Percentiles rank a stretch among this genome's conserved stretches.
Evolutionary conservation across 2,888 invertebrate genomes (phyloP).

Genomic region (Bimastos eiseni): DNA sequence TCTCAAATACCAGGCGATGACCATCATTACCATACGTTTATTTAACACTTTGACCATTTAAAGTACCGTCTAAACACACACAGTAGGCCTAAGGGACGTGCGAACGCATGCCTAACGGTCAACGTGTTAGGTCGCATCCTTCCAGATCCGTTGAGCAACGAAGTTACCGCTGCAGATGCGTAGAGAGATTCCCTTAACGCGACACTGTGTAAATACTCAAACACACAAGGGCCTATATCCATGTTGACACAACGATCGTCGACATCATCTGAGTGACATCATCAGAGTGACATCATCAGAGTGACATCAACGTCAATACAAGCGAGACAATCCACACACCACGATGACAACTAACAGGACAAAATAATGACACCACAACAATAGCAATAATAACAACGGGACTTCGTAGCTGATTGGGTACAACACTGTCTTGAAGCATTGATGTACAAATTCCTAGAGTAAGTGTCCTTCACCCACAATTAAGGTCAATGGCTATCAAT

Average conservation of each 20-base stretch:
- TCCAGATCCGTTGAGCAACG: not conserved
- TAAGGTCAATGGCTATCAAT: no score
- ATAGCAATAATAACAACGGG: not conserved
- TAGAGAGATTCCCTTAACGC: not conserved
- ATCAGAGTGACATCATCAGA: not conserved
- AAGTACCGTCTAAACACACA: no score
- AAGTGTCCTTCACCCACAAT: no score
- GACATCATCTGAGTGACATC: not conserved
- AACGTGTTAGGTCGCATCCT: not conserved
- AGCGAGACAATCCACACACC: not conserved
- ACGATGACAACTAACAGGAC: not conserved
- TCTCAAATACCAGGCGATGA: not conserved
- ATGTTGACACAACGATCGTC: slow-evolving; percentile 19
- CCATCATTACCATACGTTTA: not conserved
- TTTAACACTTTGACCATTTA: no score
- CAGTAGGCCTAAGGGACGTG: no score
- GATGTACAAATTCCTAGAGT: no score
- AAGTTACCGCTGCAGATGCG: not conserved
- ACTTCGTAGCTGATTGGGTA: no score
- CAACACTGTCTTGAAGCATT: no score
- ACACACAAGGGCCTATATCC: no score
- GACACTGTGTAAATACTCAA: not conserved
- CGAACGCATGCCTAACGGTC: no score
- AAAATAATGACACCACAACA: not conserved
- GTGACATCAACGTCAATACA: not conserved